Evolutionary conservation across 2,797 vertebrate species (phyloP).

Genomic region (Paratrypauchen microcephalus): DNA sequence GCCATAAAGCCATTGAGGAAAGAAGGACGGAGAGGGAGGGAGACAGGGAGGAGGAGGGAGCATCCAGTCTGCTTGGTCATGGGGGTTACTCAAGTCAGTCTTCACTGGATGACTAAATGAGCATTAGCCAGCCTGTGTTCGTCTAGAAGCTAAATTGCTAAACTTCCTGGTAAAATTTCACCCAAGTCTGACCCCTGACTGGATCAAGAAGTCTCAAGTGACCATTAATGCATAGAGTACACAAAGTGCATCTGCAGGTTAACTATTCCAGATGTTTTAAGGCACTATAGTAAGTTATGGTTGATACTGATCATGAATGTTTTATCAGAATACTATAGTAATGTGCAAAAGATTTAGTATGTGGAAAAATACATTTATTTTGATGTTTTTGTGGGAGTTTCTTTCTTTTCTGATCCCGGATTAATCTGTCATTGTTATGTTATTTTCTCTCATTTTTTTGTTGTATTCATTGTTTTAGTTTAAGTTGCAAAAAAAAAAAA

Average conservation of each 20-base stretch:
- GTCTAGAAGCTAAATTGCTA: constrained; percentile 21
- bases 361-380: too few species aligned
- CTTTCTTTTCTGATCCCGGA: too few species aligned
- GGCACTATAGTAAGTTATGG: not conserved
- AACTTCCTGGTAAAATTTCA: constrained; percentile 24
- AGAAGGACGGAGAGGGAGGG: not conserved
- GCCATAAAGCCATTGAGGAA: constrained; percentile 22
- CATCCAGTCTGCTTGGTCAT: constrained; percentile 28
- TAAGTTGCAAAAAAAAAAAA: too few species aligned
- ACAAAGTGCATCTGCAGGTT: not conserved
- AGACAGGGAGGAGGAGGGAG: too few species aligned
- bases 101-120: constrained; percentile 43
- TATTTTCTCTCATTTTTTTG: not conserved
- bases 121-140: not conserved
- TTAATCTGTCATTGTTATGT: too few species aligned
- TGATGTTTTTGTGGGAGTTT: too few species aligned
- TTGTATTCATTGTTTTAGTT: not conserved
- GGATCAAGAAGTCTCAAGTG: constrained; percentile 11
- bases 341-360: not conserved
- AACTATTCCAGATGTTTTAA: not conserved
- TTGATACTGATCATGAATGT: not conserved
- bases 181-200: constrained; percentile 20
- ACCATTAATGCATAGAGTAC: constrained; percentile 16
- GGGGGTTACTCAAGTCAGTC: constrained; percentile 21
- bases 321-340: not conserved